Base-by-base conservation (phyloP, 2,797 vertebrate genomes). In the Poecilia velifera region DNA sequence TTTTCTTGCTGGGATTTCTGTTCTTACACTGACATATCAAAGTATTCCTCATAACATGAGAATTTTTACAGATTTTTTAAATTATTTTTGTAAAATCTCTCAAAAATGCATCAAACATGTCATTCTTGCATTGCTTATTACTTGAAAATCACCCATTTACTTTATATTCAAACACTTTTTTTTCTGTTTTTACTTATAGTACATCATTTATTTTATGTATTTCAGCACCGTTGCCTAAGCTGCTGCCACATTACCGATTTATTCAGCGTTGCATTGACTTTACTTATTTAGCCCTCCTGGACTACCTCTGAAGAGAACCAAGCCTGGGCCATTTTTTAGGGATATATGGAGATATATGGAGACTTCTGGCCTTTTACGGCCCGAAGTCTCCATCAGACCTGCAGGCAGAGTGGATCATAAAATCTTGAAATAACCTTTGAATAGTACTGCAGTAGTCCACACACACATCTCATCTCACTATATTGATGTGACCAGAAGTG, bases 271-370 rank as follows among this genome's bases (percentile, higher is more conserved):
- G 89, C 76, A 85, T 91, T 90, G 88, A 93, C 87, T 87, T 86
- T 80, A 77, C 79, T 53, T 84, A 45, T 76, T 79, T 91, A 89
- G 85, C 88, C 88, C 68, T 46, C 88, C 84, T 87, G 92, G 93
- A 92, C 93, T 94, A 95, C 94, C 92, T 95, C 94, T 93, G 82
- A 91, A 92, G 86, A 89, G 83, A 73, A 88, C 87, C 79, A 79
- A 62, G 80, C 85, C 81, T 76, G 83, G 84, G 76, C 89, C 70
- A 72, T 84, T 81, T 91, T 66, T 70, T 43, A 82, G 80, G 84
- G 86, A 39, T 39, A 39, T 39, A 39, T 39, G 39, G 7, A 41
- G 41, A 41, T 41, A 41, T 41, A 41, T 41, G 41, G 41, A 87
- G 81, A 75, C 55, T 66, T 68, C 82, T 75, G 76, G 75, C 74